phyloP scores from a whole-genome alignment of 2,797 vertebrate genomes.

The Thunnus albacares region DNA sequence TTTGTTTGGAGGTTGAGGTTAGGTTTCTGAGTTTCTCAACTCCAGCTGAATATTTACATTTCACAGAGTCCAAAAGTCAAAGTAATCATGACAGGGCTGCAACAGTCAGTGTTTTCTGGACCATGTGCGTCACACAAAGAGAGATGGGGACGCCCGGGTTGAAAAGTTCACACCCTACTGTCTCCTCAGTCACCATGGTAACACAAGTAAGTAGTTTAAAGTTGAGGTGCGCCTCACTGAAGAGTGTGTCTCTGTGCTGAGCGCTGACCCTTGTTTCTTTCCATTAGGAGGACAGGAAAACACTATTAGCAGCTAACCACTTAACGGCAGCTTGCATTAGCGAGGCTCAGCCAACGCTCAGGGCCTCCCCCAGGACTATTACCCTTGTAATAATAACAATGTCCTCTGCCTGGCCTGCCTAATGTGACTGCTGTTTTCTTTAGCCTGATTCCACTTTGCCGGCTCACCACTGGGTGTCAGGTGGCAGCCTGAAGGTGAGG shows the following conservation, averaged over 20 bases:
- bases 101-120: background rate
- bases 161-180: slow-evolving; percentile 65
- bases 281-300: slow-evolving; percentile 82
- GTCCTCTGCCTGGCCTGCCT: slow-evolving; percentile 75
- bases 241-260: slow-evolving; percentile 47
- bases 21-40: slow-evolving; percentile 44
- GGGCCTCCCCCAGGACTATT: slow-evolving; percentile 79
- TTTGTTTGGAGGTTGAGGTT: slow-evolving; percentile 47
- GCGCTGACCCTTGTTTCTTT: slow-evolving; percentile 75
- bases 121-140: slow-evolving; percentile 14
- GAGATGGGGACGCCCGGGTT: slow-evolving; percentile 35
- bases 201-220: slow-evolving; percentile 47
- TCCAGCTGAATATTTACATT: slow-evolving; percentile 52
- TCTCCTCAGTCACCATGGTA: slow-evolving; percentile 30
- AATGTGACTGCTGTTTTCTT: slow-evolving; percentile 76
- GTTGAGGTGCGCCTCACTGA: slow-evolving; percentile 46
- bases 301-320: slow-evolving; percentile 82
- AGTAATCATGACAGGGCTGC: background rate
- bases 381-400: slow-evolving; percentile 83
- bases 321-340: slow-evolving; percentile 78
- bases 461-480: slow-evolving; percentile 73
- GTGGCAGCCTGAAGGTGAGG: slow-evolving; percentile 31
- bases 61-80: slow-evolving; percentile 31
- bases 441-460: slow-evolving; percentile 64
- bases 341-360: slow-evolving; percentile 56